phyloP scores from a whole-genome alignment of 2,888 invertebrate species.

The Ectropis crepuscularia region DNA sequence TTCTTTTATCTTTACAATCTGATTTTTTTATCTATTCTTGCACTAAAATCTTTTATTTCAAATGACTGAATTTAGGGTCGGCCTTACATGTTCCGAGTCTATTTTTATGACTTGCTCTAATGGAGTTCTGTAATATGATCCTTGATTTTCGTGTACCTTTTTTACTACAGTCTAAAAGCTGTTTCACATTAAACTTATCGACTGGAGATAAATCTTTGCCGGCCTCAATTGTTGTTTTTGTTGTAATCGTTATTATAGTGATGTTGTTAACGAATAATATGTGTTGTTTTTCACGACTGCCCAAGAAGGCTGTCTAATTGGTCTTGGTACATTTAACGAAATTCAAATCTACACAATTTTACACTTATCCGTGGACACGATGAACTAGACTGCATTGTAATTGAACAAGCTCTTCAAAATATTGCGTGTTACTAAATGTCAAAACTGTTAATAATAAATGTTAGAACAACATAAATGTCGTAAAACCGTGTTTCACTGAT shows the following conservation, averaged over 20 bases:
- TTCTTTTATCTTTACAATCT: constrained; percentile 49
- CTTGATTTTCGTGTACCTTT: constrained; percentile 72
- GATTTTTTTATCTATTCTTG: constrained; percentile 43
- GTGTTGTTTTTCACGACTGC: neutral
- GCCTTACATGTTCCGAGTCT: constrained; percentile 54
- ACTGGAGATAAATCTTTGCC: constrained; percentile 55
- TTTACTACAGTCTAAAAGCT: constrained; percentile 60
- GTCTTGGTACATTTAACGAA: too few relatives aligned
- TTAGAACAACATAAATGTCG: too few relatives aligned
- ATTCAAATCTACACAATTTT: too few relatives aligned
- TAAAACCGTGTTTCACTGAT: too few relatives aligned
- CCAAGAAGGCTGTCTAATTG: too few relatives aligned
- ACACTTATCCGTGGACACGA: too few relatives aligned
- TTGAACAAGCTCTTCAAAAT: too few relatives aligned
- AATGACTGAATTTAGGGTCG: constrained; percentile 71
- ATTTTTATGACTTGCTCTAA: constrained; percentile 80
- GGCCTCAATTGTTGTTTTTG: constrained; percentile 26
- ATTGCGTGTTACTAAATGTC: too few relatives aligned
- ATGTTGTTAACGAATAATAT: constrained; percentile 15
- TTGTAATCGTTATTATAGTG: constrained; percentile 26
- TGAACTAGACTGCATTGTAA: too few relatives aligned
- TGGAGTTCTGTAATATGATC: constrained; percentile 83
- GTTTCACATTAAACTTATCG: constrained; percentile 50
- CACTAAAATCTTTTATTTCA: constrained; percentile 62
- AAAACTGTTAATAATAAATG: too few relatives aligned